These are phyloP conservation scores for Arvicanthis niloticus DNA, from an alignment of 2,113 vertebrate genomes.

Conservation along the genomic window DNA sequence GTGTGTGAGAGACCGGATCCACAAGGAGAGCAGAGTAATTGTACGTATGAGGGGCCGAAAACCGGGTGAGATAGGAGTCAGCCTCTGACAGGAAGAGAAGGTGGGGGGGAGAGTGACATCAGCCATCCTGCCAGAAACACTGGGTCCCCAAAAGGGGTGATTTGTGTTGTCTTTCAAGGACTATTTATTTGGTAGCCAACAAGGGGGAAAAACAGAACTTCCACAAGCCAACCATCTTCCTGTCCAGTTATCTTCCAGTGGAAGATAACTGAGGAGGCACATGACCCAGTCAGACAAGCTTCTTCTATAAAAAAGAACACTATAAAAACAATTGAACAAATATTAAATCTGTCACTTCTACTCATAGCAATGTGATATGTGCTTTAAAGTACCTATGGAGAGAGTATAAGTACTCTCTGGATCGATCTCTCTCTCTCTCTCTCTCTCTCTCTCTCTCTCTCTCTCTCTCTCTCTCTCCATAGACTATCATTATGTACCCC, in stretches of 20 bases:
- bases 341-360: slow-evolving; percentile 56
- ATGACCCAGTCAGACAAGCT: slow-evolving; percentile 7
- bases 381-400: neutral
- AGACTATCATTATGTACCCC: neutral
- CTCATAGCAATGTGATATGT: neutral
- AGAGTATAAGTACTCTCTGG: slow-evolving; percentile 12
- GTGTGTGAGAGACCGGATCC: slow-evolving; percentile 84
- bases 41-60: slow-evolving; percentile 74
- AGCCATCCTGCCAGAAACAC: neutral
- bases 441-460: too few species aligned
- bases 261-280: slow-evolving; percentile 19
- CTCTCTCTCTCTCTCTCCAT: neutral
- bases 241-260: neutral
- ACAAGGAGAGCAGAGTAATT: slow-evolving; percentile 91
- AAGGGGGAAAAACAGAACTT: neutral
- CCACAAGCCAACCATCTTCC: neutral
- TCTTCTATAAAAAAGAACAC: slow-evolving; percentile 63
- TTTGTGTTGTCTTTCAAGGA: slow-evolving; percentile 58
- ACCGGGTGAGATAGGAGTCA: slow-evolving; percentile 77
- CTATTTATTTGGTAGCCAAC: slow-evolving; percentile 34
- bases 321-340: slow-evolving; percentile 45
- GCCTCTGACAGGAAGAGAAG: slow-evolving; percentile 68
- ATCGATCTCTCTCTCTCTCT: neutral
- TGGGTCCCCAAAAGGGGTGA: neutral
- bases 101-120: neutral